Conservation (phyloP, 2,888 invertebrate genomes). For the Melipona bicolor region DNA sequence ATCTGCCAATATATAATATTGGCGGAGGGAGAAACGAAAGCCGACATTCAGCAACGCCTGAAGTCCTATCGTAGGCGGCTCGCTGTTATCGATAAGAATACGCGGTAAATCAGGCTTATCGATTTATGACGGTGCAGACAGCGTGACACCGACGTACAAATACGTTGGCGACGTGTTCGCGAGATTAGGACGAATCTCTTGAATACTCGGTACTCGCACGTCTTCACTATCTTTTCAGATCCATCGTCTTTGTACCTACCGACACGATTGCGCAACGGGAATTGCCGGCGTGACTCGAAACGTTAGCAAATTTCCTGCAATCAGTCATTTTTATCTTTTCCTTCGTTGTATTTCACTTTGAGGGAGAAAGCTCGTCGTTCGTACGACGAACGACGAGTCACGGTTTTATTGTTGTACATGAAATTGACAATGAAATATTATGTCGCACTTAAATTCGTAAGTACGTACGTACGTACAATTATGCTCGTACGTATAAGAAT, state of each 20-base stretch:
- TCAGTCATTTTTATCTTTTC: neutral
- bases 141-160: slow-evolving; percentile 77
- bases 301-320: neutral
- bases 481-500: no score
- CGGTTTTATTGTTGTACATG: neutral
- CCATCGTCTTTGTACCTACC: slow-evolving; percentile 27
- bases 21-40: slow-evolving; percentile 35
- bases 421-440: neutral
- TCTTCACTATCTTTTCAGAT: slow-evolving; percentile 16
- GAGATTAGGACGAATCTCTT: slow-evolving; percentile 62
- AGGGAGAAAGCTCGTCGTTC: neutral
- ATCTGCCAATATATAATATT: slow-evolving; percentile 29
- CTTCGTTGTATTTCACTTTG: no score
- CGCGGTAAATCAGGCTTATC: slow-evolving; percentile 72
- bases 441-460: neutral
- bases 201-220: slow-evolving; percentile 29
- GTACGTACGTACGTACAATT: neutral
- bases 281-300: neutral
- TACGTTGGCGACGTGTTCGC: slow-evolving; percentile 47
- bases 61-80: slow-evolving; percentile 65
- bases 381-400: neutral
- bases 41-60: slow-evolving; percentile 32
- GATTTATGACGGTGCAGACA: slow-evolving; percentile 79
- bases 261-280: slow-evolving; percentile 3
- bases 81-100: slow-evolving; percentile 74